Percentiles rank a stretch among this genome's conserved stretches.
These are phyloP conservation scores for Hypocryptadius cinnamomeus DNA, from an alignment of 2,113 vertebrate genomes.

Conservation along the genomic window DNA sequence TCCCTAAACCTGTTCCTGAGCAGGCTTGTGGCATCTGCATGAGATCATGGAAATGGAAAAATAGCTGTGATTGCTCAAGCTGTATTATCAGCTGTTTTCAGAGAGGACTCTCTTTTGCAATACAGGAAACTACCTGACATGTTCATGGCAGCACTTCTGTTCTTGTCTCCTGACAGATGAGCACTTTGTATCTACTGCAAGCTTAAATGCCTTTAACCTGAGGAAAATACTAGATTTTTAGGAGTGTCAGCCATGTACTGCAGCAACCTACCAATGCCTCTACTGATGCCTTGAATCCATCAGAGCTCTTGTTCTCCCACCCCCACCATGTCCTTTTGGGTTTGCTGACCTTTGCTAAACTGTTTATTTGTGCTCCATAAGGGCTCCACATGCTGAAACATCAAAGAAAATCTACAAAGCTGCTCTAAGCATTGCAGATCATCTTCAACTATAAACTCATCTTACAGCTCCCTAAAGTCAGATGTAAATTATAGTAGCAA, in stretches of 20 bases:
- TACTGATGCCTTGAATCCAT: neutral
- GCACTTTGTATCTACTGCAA: neutral
- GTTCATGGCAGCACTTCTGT: neutral
- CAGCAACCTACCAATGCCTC: neutral
- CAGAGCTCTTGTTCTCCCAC: neutral
- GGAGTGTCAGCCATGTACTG: neutral
- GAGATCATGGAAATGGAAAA: neutral
- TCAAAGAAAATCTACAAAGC: neutral
- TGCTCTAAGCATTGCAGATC: neutral
- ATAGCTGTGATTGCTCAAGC: neutral
- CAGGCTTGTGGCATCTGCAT: neutral
- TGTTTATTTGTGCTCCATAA: neutral
- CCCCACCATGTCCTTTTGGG: rapidly evolving
- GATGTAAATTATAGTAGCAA: neutral
- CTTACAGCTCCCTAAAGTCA: neutral
- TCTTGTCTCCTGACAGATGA: neutral
- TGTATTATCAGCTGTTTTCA: neutral
- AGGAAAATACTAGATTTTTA: neutral
- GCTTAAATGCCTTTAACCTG: neutral
- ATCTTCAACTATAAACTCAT: neutral
- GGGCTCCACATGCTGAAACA: neutral
- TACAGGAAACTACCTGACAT: neutral
- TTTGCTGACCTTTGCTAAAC: neutral
- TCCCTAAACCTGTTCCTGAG: neutral
- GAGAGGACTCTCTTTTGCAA: neutral